Conservation (phyloP, 2,113 vertebrate genomes). For the Taurulus bubalis region DNA sequence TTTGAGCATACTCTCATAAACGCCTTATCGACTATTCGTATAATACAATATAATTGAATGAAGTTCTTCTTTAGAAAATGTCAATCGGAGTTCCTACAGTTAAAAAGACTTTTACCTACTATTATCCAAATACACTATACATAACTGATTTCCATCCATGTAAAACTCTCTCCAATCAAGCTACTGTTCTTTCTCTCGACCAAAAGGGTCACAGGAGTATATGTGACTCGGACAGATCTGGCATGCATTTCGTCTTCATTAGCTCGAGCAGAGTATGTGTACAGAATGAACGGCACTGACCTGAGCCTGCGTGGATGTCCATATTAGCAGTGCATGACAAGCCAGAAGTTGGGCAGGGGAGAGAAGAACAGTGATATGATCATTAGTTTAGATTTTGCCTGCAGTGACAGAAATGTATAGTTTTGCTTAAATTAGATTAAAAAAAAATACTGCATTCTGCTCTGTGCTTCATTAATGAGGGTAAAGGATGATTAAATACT, state of each 20-base stretch:
- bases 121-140: slow-evolving; percentile 44
- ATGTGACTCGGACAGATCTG: slow-evolving; percentile 47
- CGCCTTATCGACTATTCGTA: slow-evolving; percentile 2
- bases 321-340: slow-evolving; percentile 94
- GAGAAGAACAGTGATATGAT: slow-evolving; percentile 92
- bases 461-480: slow-evolving; percentile 59
- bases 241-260: slow-evolving; percentile 78
- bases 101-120: too few species aligned
- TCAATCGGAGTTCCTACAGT: slow-evolving; percentile 36
- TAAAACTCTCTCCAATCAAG: slow-evolving; percentile 33
- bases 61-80: slow-evolving; percentile 44
- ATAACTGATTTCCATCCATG: slow-evolving; percentile 28
- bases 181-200: slow-evolving; percentile 40
- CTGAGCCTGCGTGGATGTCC: slow-evolving; percentile 99
- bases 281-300: slow-evolving; percentile 92
- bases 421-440: slow-evolving; percentile 35
- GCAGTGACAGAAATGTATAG: slow-evolving; percentile 62
- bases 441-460: slow-evolving; percentile 34
- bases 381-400: slow-evolving; percentile 89
- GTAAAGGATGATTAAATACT: slow-evolving; percentile 64
- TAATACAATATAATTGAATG: slow-evolving; percentile 38
- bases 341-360: slow-evolving; percentile 87
- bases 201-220: slow-evolving; percentile 37
- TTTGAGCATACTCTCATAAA: slow-evolving; percentile 50
- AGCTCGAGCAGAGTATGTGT: slow-evolving; percentile 75